Percentiles rank a stretch among this genome's conserved stretches.
Conservation (phyloP, 2,888 invertebrate genomes). For the Anthrax anthrax region DNA sequence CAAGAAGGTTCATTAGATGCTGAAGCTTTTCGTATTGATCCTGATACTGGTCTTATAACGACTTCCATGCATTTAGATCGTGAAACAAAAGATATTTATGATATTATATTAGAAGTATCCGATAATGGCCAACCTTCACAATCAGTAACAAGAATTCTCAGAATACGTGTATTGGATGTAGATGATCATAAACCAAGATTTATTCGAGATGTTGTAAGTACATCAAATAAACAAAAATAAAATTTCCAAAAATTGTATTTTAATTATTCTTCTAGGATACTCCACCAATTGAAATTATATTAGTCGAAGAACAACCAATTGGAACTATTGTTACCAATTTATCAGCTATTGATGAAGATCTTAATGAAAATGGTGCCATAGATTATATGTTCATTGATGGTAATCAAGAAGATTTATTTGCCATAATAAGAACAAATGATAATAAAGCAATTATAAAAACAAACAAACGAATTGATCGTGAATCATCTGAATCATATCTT, state of each 20-base stretch:
- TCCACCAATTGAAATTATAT: conserved; percentile 44
- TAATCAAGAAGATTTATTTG: conserved; percentile 50
- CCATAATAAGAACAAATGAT: conserved; percentile 45
- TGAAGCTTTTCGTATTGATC: conserved; percentile 47
- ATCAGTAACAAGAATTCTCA: conserved; percentile 54
- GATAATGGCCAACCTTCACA: conserved; percentile 67
- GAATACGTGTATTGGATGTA: conserved; percentile 53
- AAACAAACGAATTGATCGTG: conserved; percentile 50
- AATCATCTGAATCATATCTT: conserved; percentile 40
- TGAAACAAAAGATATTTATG: conserved; percentile 57
- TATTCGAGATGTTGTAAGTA: conserved; percentile 46
- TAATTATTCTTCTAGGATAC: conserved; percentile 38
- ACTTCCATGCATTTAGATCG: conserved; percentile 56
- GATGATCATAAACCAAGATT: conserved; percentile 70
- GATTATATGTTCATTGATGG: conserved; percentile 61
- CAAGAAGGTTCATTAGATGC: conserved; percentile 53
- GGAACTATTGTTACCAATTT: conserved; percentile 53
- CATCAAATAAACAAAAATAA: too few relatives aligned
- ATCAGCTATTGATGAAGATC: conserved; percentile 59
- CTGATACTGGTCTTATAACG: conserved; percentile 55
- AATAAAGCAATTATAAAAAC: conserved; percentile 49
- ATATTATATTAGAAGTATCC: conserved; percentile 61
- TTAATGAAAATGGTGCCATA: conserved; percentile 57
- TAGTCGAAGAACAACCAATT: conserved; percentile 51
- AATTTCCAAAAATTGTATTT: neutral